phyloP scores from a whole-genome alignment of 2,797 vertebrate genomes.

The Periparus ater region DNA sequence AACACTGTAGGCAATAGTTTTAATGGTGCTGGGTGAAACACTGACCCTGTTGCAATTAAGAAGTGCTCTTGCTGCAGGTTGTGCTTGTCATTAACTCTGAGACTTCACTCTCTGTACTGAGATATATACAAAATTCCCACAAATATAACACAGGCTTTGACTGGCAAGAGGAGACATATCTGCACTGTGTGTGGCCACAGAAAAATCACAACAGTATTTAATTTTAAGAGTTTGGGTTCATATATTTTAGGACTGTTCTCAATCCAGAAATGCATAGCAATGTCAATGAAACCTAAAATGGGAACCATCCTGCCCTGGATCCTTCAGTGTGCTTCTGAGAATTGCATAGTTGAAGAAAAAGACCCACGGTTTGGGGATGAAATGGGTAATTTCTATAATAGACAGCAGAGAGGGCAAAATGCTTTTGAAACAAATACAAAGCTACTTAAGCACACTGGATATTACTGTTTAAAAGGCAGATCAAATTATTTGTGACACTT shows the following conservation, averaged over 20 bases:
- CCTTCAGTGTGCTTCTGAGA: not conserved
- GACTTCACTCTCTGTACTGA: not conserved
- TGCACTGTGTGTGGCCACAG: not conserved
- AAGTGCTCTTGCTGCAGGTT: not conserved
- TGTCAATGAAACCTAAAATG: not conserved
- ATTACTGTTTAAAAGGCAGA: not conserved
- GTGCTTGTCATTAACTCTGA: not conserved
- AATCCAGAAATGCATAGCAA: not conserved
- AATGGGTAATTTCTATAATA: not conserved
- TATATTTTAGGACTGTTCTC: not conserved
- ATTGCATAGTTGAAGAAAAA: not conserved
- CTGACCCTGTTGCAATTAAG: not conserved
- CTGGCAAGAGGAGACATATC: not conserved
- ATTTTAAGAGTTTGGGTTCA: not conserved
- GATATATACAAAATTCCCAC: not conserved
- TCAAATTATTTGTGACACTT: not conserved
- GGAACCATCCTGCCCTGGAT: not conserved
- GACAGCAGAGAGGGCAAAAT: not conserved
- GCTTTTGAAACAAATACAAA: not conserved
- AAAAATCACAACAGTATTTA: not conserved
- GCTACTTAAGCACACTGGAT: not conserved
- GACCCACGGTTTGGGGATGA: not conserved
- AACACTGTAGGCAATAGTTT: not conserved
- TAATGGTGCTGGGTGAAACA: not conserved
- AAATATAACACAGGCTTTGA: not conserved